Base-by-base conservation (phyloP, 2,888 invertebrate genomes). In the Crematogaster levior region DNA sequence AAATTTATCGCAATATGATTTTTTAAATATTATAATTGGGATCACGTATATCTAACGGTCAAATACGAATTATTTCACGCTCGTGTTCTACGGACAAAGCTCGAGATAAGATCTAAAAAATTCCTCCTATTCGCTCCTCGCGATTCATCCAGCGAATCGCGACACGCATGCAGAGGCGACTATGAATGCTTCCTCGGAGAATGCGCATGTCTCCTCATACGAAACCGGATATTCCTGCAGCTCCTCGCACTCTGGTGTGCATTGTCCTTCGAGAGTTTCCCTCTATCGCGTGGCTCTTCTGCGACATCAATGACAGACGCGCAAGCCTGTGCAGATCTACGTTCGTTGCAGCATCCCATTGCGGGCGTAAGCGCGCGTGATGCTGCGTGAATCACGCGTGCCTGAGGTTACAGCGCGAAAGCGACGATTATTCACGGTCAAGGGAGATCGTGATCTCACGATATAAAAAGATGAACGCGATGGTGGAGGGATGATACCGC, bases 161-260 rank as follows among this genome's bases (percentile, higher is more conserved):
- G 70, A 72, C 73, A 46, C 43, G 53, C 58, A 56, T 68, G 60
- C 73, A 63, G 79, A 80, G 84, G 63, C 58, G n/a, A 27, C 53
- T 63, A 65, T 84, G 87, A 90, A 86, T 83, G 75, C 80, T 65
- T 43, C 40, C 75, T 86, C 88, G 85, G 89, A 90, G 92, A 92
- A 91, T 91, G 90, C 90, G 85, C 90, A 85, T 84, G 88, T 89
- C 88, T 88, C 15, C 85, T 85, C 90, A 80, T 74, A 89, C 90
- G 91, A 92, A 93, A 93, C 92, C 91, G 92, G 92, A 92, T 92
- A 93, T 91, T 91, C 91, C 90, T 91, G 91, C 89, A 90, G 88
- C 84, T 87, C 24, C 40, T 81, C 81, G 75, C 84, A 81, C 84
- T 83, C 85, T 73, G 58, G 61, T 77, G 75, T 77, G 83, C 88